Percentiles rank a stretch among this genome's conserved stretches.
Evolutionary conservation across 1,140 invertebrate species (phyloP).

Genomic region (Nasonia giraulti): DNA sequence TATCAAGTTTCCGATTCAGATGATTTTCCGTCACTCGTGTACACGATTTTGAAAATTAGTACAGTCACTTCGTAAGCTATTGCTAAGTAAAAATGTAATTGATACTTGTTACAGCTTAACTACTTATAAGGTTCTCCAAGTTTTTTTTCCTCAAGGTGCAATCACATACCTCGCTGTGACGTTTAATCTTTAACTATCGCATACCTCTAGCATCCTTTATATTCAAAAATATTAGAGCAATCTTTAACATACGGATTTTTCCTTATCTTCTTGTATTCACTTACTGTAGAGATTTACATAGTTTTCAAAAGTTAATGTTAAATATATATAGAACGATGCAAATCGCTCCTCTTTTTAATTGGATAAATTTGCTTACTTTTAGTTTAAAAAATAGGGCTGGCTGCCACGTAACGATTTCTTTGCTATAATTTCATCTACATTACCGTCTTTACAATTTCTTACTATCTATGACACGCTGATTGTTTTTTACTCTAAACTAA

Average conservation of each 20-base stretch:
- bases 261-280: background rate
- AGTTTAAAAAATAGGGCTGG: conserved; percentile 46
- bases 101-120: conserved; percentile 42
- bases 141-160: conserved; percentile 23
- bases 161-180: conserved; percentile 2
- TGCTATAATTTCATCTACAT: conserved; percentile 11
- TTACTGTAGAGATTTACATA: conserved; percentile 9
- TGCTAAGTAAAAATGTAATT: conserved; percentile 49
- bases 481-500: conserved; percentile 41
- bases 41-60: conserved; percentile 28
- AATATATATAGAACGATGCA: background rate
- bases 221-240: conserved; percentile 9
- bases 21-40: background rate
- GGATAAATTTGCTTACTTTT: conserved; percentile 13
- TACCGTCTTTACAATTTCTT: conserved; percentile 18
- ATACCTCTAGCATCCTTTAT: conserved; percentile 2
- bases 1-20: background rate
- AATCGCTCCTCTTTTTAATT: background rate
- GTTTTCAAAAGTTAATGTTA: conserved; percentile 3
- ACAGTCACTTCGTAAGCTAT: conserved; percentile 41
- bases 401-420: conserved; percentile 23
- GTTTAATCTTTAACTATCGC: conserved; percentile 28
- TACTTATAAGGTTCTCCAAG: background rate
- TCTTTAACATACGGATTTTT: background rate
- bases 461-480: conserved; percentile 30